Percentiles rank a stretch among this genome's conserved stretches.
Conservation (phyloP, 2,888 invertebrate genomes). For the Lysandra coridon region DNA sequence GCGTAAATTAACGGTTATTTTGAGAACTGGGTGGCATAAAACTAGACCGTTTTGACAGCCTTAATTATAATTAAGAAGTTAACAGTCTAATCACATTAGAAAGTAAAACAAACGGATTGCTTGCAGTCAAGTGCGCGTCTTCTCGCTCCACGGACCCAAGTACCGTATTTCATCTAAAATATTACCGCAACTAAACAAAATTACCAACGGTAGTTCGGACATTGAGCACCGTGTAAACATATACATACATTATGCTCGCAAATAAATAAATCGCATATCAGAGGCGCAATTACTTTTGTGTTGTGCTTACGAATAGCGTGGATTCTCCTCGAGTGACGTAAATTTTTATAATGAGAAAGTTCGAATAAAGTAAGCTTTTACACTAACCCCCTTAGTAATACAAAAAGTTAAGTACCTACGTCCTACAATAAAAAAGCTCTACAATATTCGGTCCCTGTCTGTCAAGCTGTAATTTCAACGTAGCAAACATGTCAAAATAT, state of each 20-base stretch:
- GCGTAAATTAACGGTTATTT: not conserved
- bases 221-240: conserved; percentile 21
- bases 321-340: not conserved
- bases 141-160: conserved; percentile 28
- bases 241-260: not conserved
- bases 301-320: not conserved
- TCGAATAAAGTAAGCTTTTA: no score
- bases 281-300: not conserved
- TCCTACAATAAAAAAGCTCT: no score
- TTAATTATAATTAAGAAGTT: not conserved
- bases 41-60: not conserved
- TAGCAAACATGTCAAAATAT: no score
- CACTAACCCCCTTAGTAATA: no score
- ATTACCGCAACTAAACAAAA: conserved; percentile 32
- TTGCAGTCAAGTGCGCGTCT: conserved; percentile 27
- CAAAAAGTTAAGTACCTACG: no score
- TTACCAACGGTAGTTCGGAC: conserved; percentile 22
- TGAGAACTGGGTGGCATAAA: not conserved
- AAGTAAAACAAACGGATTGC: conserved; percentile 21
- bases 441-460: no score
- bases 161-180: conserved; percentile 31
- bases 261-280: not conserved
- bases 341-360: no score
- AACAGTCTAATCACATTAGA: conserved; percentile 38
- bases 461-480: no score